Evolutionary conservation across 2,113 vertebrate species (phyloP), one percentile per base, ranked within the genome.

Genomic region (Podiceps cristatus): DNA sequence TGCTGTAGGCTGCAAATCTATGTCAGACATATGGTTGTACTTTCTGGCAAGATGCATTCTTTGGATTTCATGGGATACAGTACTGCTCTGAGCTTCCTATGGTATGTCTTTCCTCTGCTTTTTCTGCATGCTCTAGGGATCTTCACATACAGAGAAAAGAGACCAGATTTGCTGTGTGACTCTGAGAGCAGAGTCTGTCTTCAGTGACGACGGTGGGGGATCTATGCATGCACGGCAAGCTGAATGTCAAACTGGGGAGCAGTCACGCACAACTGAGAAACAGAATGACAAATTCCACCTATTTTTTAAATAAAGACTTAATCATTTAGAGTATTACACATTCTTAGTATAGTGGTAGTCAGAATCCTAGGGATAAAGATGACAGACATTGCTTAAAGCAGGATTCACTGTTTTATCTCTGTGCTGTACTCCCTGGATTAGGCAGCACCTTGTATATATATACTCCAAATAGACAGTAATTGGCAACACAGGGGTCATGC

Each of bases 351-450:
- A 45, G 66, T 31, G 28, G 74, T 77, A 90, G 84, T 77, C 69
- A 83, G 87, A 91, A 96, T 94, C 81, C 77, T 31, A 73, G 45
- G 67, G 89, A 90, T 88, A 90, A 94, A 79, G 84, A 72, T 59
- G 87, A 93, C 80, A 90, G 74, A 28, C 53, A 31, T 60, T 69
- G 91, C 86, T 90, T 79, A 69, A 68, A 91, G 88, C 69, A 75
- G 83, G 60, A 93, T 90, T 93, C 73, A 31, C n/a, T 73, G 76
- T 76, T 83, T 62, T 55, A 79, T 69, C 73, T 88, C 73, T 25
- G 55, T 40, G 76, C 66, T 58, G 49, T 68, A 40, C 42, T 73
- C 77, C 50, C 29, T 62, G 87, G 67, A 87, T 94, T 64, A 94
- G 77, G 84, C 66, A 95, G 91, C 78, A 96, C 89, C 91, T 94